Conservation (phyloP, 2,888 invertebrate genomes). For the Osmoderma eremita region DNA sequence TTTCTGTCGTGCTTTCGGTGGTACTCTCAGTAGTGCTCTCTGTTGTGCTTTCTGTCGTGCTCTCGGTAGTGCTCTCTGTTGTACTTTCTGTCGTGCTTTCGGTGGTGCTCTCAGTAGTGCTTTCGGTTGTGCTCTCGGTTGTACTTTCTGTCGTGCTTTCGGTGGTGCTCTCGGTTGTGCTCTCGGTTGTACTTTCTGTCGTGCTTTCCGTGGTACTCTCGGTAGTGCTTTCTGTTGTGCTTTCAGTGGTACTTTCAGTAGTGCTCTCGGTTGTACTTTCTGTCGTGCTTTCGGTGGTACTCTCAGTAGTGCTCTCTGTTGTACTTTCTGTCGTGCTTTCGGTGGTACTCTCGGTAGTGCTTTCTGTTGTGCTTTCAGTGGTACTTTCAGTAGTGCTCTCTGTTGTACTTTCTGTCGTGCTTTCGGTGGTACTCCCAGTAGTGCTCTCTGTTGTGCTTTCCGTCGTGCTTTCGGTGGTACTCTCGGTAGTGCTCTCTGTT, state of each 20-base stretch:
- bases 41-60: neutral
- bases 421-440: neutral
- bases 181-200: neutral
- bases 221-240: neutral
- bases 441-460: neutral
- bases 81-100: slow-evolving; percentile 3
- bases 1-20: slow-evolving; percentile 4
- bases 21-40: slow-evolving; percentile 7
- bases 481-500: too few species aligned
- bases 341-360: neutral
- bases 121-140: neutral
- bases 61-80: neutral
- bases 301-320: too few species aligned
- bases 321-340: too few species aligned
- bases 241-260: neutral
- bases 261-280: too few species aligned
- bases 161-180: neutral
- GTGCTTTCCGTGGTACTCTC: neutral
- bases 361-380: neutral
- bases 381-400: neutral
- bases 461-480: neutral
- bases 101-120: slow-evolving; percentile 4
- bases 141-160: neutral
- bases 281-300: too few species aligned
- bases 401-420: neutral